These are phyloP conservation scores for Delia radicum DNA, from an alignment of 1,140 invertebrate species.

Conservation along the genomic window DNA sequence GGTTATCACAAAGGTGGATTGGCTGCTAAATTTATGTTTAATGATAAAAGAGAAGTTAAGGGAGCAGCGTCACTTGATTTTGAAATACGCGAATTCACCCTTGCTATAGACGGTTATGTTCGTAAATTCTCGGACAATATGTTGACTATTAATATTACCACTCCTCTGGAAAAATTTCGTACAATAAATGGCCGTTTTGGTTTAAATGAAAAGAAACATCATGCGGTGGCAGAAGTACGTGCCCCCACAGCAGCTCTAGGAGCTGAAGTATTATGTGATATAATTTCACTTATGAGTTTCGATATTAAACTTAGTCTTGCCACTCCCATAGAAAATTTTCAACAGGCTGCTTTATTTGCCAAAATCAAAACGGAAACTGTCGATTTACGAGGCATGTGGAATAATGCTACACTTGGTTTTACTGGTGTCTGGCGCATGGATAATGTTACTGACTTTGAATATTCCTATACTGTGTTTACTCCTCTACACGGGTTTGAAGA, in stretches of 20 bases:
- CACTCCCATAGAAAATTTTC: constrained; percentile 69
- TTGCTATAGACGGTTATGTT: constrained; percentile 65
- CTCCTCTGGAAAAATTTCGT: constrained; percentile 66
- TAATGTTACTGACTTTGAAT: constrained; percentile 71
- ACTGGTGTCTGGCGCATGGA: constrained; percentile 72
- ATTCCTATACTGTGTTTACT: constrained; percentile 73
- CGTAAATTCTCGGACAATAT: constrained; percentile 66
- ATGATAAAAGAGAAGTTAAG: constrained; percentile 62
- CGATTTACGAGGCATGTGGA: constrained; percentile 73
- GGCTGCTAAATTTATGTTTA: constrained; percentile 64
- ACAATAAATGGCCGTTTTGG: constrained; percentile 68
- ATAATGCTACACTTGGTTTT: constrained; percentile 72
- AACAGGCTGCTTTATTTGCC: constrained; percentile 59
- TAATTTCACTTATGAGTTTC: constrained; percentile 64
- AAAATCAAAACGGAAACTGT: constrained; percentile 52
- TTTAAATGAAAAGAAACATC: constrained; percentile 66
- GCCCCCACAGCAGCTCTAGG: constrained; percentile 68
- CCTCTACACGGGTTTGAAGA: constrained; percentile 72
- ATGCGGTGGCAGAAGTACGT: constrained; percentile 69
- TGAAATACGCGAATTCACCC: constrained; percentile 67
- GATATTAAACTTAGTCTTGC: constrained; percentile 71
- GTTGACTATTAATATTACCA: constrained; percentile 70
- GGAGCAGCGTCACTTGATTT: constrained; percentile 68
- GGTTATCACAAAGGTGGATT: constrained; percentile 68
- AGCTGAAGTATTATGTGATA: constrained; percentile 64